These are phyloP conservation scores for Poeciliopsis turneri DNA, from an alignment of 2,797 vertebrate species.

Conservation along the genomic window DNA sequence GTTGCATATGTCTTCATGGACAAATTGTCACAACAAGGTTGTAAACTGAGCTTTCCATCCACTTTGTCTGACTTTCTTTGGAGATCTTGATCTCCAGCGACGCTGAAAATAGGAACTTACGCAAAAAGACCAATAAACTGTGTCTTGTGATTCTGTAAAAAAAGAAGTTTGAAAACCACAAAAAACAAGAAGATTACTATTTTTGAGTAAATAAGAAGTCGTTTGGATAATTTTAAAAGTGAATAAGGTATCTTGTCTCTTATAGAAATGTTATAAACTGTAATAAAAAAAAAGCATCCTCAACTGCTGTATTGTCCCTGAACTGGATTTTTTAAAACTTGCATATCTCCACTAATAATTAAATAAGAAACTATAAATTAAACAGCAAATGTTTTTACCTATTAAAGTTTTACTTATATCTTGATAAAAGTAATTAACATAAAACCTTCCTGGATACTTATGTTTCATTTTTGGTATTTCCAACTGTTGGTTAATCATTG, in stretches of 20 bases:
- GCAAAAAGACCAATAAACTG: constrained; percentile 3
- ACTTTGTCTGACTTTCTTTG: constrained; percentile 4
- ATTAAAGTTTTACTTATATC: background rate
- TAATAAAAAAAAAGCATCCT: too few species aligned
- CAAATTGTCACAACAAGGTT: background rate
- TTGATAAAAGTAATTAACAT: too few species aligned
- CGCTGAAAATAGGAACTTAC: background rate
- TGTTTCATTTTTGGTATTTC: background rate
- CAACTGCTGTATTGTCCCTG: background rate
- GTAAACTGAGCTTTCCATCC: background rate
- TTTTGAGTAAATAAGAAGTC: background rate
- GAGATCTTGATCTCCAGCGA: background rate
- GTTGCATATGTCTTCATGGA: background rate
- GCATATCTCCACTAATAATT: background rate
- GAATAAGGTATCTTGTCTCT: background rate
- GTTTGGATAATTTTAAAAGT: constrained; percentile 5
- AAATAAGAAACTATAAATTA: background rate
- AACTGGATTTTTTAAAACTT: background rate
- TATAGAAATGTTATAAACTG: too few species aligned
- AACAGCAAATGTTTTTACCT: background rate
- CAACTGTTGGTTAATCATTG: background rate
- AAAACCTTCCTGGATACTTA: background rate
- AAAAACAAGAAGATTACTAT: background rate
- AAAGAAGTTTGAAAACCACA: background rate
- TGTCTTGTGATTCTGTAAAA: constrained; percentile 5